A percentile compares a stretch with the other conserved stretches of the same genome.
Conservation (phyloP, 1,140 invertebrate genomes). For the Magallana ariakensis region DNA sequence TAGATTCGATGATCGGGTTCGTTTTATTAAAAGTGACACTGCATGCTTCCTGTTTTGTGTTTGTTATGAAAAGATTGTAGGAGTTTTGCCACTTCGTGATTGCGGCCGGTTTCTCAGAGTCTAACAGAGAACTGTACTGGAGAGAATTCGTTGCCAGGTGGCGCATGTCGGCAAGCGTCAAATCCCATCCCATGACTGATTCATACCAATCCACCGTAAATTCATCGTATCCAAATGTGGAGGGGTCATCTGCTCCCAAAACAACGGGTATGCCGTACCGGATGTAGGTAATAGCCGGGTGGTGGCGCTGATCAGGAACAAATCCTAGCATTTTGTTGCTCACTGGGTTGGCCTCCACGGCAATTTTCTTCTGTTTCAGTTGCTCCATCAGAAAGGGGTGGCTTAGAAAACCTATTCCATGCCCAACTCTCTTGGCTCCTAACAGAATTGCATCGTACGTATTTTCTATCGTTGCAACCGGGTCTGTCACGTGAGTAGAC, state of each 20-base stretch:
- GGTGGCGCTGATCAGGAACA: slow-evolving; percentile 64
- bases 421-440: slow-evolving; percentile 64
- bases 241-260: slow-evolving; percentile 69
- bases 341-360: slow-evolving; percentile 65
- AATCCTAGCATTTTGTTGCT: slow-evolving; percentile 69
- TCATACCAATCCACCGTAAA: slow-evolving; percentile 71
- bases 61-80: slow-evolving; percentile 59
- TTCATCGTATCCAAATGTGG: slow-evolving; percentile 68
- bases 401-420: slow-evolving; percentile 64
- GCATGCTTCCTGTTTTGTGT: slow-evolving; percentile 60
- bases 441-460: slow-evolving; percentile 65
- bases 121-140: slow-evolving; percentile 59
- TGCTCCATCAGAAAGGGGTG: slow-evolving; percentile 65
- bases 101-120: slow-evolving; percentile 57
- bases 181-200: slow-evolving; percentile 68
- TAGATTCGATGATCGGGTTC: slow-evolving; percentile 25
- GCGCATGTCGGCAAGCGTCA: slow-evolving; percentile 64
- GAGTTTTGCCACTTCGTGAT: slow-evolving; percentile 60
- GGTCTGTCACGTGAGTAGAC: slow-evolving; percentile 57
- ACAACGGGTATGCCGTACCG: slow-evolving; percentile 69
- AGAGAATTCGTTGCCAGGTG: slow-evolving; percentile 66
- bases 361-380: slow-evolving; percentile 61
- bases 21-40: background rate
- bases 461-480: slow-evolving; percentile 61
- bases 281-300: slow-evolving; percentile 65